phyloP scores from a whole-genome alignment of 2,888 invertebrate genomes.

The Chrysopilus asiliformis region DNA sequence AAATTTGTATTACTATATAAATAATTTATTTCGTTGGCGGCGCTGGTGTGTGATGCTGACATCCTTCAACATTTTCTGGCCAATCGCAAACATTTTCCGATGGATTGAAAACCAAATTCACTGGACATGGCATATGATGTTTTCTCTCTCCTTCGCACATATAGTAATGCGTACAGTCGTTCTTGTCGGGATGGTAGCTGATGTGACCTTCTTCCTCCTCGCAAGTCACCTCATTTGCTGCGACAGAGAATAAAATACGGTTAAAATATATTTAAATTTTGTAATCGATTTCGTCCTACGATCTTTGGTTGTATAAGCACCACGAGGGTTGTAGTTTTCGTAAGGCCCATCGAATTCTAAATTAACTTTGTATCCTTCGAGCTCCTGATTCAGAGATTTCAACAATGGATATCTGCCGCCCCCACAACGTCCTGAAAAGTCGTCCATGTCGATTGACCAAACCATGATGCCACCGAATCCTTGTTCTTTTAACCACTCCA shows the following conservation, averaged over 20 bases:
- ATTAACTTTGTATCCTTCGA: constrained; percentile 67
- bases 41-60: constrained; percentile 55
- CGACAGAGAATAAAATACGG: neutral
- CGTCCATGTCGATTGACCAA: constrained; percentile 93
- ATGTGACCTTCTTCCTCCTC: constrained; percentile 93
- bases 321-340: constrained; percentile 52
- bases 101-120: constrained; percentile 81
- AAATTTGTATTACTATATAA: neutral
- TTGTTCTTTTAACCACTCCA: constrained; percentile 87
- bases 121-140: constrained; percentile 92
- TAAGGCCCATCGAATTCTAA: constrained; percentile 79
- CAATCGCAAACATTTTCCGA: constrained; percentile 92
- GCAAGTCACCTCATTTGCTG: constrained; percentile 77
- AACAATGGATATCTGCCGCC: constrained; percentile 82
- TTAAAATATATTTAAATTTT: neutral
- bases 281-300: constrained; percentile 50
- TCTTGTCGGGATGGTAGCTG: constrained; percentile 80
- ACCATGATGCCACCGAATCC: constrained; percentile 94
- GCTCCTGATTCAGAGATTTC: constrained; percentile 72
- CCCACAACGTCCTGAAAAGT: constrained; percentile 82
- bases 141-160: constrained; percentile 93
- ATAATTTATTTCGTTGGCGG: constrained; percentile 36
- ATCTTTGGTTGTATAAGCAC: constrained; percentile 77
- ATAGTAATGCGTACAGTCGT: constrained; percentile 87
- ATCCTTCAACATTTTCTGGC: constrained; percentile 89